phyloP scores from a whole-genome alignment of 2,888 invertebrate species.

The Pherbina coryleti region DNA sequence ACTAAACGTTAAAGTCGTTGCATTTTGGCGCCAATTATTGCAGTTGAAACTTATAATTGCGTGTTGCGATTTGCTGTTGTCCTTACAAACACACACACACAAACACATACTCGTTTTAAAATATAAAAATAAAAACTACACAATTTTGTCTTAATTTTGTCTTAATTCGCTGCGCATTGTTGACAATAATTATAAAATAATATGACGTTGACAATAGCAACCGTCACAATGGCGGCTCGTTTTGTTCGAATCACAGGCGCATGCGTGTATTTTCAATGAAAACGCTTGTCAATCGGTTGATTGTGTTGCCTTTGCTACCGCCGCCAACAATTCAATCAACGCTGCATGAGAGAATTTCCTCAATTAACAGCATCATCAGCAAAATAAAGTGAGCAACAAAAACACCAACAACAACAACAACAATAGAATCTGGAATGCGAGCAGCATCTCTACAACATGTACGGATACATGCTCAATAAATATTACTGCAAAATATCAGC shows the following conservation, averaged over 20 bases:
- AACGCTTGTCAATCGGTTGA: conserved; percentile 30
- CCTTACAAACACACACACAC: background rate
- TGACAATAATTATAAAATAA: conserved; percentile 53
- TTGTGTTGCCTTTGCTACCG: conserved; percentile 15
- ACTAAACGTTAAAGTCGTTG: conserved; percentile 22
- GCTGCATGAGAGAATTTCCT: conserved; percentile 52
- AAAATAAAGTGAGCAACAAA: conserved; percentile 24
- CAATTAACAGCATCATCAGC: conserved; percentile 46
- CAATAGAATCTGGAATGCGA: conserved; percentile 20
- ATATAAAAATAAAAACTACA: background rate
- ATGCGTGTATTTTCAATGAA: background rate
- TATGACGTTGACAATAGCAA: conserved; percentile 36
- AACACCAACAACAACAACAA: conserved; percentile 34
- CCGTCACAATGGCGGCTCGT: conserved; percentile 3
- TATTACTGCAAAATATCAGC: background rate
- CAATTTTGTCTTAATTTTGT: conserved; percentile 42
- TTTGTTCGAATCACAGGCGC: conserved; percentile 16
- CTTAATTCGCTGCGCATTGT: conserved; percentile 51
- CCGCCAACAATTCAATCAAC: conserved; percentile 50
- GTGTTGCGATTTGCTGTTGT: background rate
- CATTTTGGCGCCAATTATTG: conserved; percentile 52
- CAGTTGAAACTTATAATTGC: conserved; percentile 34
- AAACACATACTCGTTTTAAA: background rate
- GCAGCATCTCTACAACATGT: background rate
- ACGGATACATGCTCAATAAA: background rate